phyloP scores from a whole-genome alignment of 2,888 invertebrate genomes.

The Coelopa pilipes region DNA sequence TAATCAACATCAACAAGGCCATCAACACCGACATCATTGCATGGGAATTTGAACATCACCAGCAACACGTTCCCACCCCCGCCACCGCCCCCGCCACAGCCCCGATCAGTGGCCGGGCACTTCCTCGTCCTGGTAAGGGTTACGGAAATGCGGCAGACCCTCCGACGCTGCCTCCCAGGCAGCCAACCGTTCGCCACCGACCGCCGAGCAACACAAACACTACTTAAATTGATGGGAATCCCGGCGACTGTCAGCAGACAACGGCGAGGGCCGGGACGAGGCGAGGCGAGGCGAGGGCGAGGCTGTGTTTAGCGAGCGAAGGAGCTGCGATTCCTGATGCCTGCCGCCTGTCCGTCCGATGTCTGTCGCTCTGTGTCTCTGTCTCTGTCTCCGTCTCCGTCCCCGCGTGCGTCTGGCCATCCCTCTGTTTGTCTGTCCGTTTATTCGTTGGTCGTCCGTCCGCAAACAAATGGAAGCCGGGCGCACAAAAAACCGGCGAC shows the following conservation, averaged over 20 bases:
- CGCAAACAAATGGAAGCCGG: conserved; percentile 7
- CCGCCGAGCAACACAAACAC: conserved; percentile 22
- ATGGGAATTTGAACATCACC: conserved; percentile 52
- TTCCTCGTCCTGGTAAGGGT: conserved; percentile 12
- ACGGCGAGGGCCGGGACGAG: conserved; percentile 6
- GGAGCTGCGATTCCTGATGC: background rate
- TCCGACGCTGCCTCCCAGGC: background rate
- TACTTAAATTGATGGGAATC: conserved; percentile 43
- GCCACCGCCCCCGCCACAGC: background rate
- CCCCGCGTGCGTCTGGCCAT: no score
- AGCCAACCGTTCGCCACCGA: background rate
- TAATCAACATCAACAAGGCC: conserved; percentile 39
- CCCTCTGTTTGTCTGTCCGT: no score
- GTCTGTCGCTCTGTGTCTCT: no score
- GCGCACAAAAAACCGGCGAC: background rate
- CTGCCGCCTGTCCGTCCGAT: no score
- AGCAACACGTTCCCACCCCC: conserved; percentile 51
- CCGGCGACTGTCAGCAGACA: conserved; percentile 35
- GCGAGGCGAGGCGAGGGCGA: background rate
- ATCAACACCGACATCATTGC: conserved; percentile 43
- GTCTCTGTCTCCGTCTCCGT: no score
- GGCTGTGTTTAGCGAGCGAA: background rate
- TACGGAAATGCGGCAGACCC: background rate
- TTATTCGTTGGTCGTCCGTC: background rate
- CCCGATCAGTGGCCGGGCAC: background rate